A percentile compares a stretch with the other conserved stretches of the same genome.
Conservation (phyloP, 2,888 invertebrate species). For the Euzophera pinguis region DNA sequence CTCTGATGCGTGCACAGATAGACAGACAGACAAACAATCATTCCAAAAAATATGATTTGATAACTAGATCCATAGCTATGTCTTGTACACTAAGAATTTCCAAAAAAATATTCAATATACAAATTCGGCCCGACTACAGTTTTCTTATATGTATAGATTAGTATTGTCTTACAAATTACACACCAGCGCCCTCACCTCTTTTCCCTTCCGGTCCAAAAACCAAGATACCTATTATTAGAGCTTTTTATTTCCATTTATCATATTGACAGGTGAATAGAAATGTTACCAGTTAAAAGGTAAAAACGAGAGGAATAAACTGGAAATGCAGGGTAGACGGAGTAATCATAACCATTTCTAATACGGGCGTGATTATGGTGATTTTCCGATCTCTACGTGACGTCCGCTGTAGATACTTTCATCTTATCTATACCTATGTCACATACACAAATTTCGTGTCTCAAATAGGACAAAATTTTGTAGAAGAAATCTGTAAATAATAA, state of each 20-base stretch:
- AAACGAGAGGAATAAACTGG: conserved; percentile 2
- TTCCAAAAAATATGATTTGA: no score
- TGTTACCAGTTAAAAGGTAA: neutral
- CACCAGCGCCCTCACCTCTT: no score
- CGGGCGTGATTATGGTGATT: conserved; percentile 15
- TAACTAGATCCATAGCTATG: no score
- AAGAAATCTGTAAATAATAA: neutral
- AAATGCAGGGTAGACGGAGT: neutral
- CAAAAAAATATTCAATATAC: no score
- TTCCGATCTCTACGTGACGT: conserved; percentile 19
- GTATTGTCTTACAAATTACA: no score
- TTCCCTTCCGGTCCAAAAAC: no score
- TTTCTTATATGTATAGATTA: no score
- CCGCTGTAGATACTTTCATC: conserved; percentile 16
- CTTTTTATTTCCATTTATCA: neutral
- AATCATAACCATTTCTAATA: conserved; percentile 2
- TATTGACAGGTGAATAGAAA: neutral
- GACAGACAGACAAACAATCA: no score
- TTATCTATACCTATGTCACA: neutral
- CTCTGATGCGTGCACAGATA: no score
- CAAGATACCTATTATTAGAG: no score
- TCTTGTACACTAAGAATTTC: no score
- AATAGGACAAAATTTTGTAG: neutral
- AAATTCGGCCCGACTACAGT: no score
- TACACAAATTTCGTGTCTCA: neutral